Conservation (phyloP, 1,140 invertebrate species). For the Tetraneura akinire region DNA sequence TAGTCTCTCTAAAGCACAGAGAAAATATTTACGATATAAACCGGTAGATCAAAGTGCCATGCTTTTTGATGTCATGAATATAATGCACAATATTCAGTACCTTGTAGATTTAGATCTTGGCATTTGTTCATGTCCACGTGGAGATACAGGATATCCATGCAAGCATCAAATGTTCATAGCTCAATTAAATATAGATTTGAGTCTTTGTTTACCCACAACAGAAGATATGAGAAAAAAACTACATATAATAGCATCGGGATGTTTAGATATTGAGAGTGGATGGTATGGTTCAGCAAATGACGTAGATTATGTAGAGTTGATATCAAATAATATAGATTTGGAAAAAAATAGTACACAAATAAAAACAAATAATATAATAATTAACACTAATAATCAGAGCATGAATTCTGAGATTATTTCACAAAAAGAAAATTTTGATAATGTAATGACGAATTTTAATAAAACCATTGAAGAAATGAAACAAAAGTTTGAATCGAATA, state of each 20-base stretch:
- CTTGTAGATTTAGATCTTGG: not conserved
- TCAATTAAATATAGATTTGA: not conserved
- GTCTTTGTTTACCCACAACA: not conserved
- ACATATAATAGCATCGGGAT: not conserved
- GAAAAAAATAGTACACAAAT: not conserved
- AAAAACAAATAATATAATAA: not conserved
- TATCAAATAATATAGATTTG: not conserved
- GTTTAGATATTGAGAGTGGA: not conserved
- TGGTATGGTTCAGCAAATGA: not conserved
- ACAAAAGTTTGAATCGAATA: not conserved
- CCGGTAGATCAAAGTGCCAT: no score
- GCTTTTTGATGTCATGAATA: no score
- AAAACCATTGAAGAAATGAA: not conserved
- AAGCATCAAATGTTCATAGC: not conserved
- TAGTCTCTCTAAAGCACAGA: no score
- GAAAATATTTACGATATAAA: no score
- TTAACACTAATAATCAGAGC: not conserved
- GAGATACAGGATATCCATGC: not conserved
- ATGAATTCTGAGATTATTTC: not conserved
- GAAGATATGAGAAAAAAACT: constrained; percentile 4
- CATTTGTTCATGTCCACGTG: not conserved
- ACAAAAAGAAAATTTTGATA: not conserved
- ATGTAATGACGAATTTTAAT: not conserved
- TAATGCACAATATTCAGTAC: no score
- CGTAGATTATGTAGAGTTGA: not conserved